Percentiles rank a stretch among this genome's conserved stretches.
phyloP scores from a whole-genome alignment of 2,888 invertebrate species.

The Tenthredo mesomela region DNA sequence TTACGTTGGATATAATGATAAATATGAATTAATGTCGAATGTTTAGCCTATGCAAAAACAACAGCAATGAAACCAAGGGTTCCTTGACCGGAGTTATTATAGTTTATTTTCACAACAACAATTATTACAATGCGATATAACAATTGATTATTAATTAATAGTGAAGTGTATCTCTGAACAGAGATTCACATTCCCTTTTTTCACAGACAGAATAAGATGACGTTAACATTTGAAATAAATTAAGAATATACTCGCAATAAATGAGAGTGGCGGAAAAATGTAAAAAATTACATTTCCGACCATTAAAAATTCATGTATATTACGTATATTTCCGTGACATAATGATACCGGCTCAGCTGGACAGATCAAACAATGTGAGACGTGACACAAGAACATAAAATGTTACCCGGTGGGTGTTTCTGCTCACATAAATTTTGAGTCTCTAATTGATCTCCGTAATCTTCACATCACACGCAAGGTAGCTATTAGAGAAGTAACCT shows the following conservation, averaged over 20 bases:
- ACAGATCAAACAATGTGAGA: neutral
- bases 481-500: conserved; percentile 19
- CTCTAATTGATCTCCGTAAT: conserved; percentile 15
- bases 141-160: neutral
- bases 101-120: neutral
- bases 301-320: neutral
- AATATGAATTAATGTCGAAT: neutral
- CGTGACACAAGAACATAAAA: neutral
- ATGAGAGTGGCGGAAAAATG: neutral
- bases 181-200: neutral
- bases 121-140: neutral
- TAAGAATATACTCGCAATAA: too few species aligned
- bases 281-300: neutral
- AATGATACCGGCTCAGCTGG: neutral
- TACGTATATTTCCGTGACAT: neutral
- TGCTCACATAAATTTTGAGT: neutral
- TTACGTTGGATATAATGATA: neutral
- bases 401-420: neutral
- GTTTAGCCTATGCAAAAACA: neutral
- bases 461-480: conserved; percentile 8
- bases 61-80: neutral
- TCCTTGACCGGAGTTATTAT: neutral
- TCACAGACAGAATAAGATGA: neutral
- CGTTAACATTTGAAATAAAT: too few species aligned
- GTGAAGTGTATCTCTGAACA: too few species aligned